Base-by-base conservation (phyloP, 2,113 vertebrate species). In the Oreochromis aureus region DNA sequence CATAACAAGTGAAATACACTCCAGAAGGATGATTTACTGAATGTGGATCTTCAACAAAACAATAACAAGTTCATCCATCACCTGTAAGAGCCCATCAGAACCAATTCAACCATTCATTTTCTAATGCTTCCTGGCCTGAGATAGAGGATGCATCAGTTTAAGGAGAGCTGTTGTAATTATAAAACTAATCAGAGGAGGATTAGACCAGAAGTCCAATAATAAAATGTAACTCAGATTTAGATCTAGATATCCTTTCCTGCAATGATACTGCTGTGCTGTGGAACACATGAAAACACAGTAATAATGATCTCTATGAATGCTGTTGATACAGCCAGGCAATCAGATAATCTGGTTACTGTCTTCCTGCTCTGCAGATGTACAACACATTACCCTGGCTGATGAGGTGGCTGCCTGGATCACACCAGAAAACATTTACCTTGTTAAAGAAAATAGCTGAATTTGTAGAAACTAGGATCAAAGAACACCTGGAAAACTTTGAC, bases 401-500 rank as follows among this genome's bases (percentile, higher is more conserved):
- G 86, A 94, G 82, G 8, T 84, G 86, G 81, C 0, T 98, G 2
- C 97, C 97, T 46, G 97, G 97, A 85, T 8, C 96, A 2, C 97
- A 98, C 86, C 87, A 93, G 18, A 94, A 22, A 7, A 4, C 97
- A 13, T 82, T 96, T 5, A 61, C 15, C 34, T 63, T 94, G 18
- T 87, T 24, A 76, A 10, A 3, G 1, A 6, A 36, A 1, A 0
- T 98, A 9, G 84, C 82, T 9, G 30, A 9, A 0, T 97, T 96
- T 3, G 5, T 96, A 4, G 10, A 19, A 27, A 22, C 9, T 8
- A 87, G 82, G 27, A 89, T 97, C 15, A n/a, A 93, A 5, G 95
- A 96, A 27, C 97, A 98, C 94, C 96, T 48, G 87, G 94, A 83
- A 54, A 94, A 96, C 9, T 85, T 95, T 85, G 96, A 97, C 81